Conservation (phyloP, 2,113 vertebrate species). For the Brachypteracias leptosomus region DNA sequence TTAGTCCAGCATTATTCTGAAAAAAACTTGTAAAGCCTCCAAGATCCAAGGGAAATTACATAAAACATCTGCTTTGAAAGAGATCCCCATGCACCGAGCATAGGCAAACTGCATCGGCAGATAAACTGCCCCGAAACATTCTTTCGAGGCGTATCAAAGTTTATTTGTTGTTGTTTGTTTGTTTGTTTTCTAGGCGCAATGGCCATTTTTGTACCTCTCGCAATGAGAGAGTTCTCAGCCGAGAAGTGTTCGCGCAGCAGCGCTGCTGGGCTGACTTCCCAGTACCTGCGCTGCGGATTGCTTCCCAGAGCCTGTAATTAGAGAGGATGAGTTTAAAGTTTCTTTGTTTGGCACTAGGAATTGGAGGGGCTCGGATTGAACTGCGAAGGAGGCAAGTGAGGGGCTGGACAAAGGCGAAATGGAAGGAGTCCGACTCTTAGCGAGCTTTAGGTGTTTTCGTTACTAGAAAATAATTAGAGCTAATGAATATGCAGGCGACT, state of each 20-base stretch:
- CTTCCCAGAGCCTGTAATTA: constrained; percentile 45
- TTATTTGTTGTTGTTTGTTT: neutral
- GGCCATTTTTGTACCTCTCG: neutral
- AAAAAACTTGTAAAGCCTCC: neutral
- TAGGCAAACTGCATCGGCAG: neutral
- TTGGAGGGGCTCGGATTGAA: constrained; percentile 66
- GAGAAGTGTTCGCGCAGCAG: neutral
- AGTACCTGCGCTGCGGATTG: constrained; percentile 43
- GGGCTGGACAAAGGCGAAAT: constrained; percentile 75
- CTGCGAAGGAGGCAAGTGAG: constrained; percentile 72
- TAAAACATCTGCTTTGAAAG: neutral
- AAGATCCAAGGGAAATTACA: neutral
- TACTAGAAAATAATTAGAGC: constrained; percentile 79
- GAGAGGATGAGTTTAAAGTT: constrained; percentile 69
- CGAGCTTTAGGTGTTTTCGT: constrained; percentile 77
- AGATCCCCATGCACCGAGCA: neutral
- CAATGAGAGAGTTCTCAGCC: neutral
- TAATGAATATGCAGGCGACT: constrained; percentile 76
- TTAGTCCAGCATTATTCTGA: neutral
- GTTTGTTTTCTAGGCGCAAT: neutral
- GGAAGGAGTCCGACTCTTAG: constrained; percentile 75
- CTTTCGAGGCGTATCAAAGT: neutral
- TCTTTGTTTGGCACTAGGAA: constrained; percentile 76
- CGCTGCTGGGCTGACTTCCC: neutral
- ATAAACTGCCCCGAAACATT: neutral